A percentile compares a stretch with the other conserved stretches of the same genome.
Conservation (phyloP, 2,888 invertebrate species). For the Dolomedes plantarius region DNA sequence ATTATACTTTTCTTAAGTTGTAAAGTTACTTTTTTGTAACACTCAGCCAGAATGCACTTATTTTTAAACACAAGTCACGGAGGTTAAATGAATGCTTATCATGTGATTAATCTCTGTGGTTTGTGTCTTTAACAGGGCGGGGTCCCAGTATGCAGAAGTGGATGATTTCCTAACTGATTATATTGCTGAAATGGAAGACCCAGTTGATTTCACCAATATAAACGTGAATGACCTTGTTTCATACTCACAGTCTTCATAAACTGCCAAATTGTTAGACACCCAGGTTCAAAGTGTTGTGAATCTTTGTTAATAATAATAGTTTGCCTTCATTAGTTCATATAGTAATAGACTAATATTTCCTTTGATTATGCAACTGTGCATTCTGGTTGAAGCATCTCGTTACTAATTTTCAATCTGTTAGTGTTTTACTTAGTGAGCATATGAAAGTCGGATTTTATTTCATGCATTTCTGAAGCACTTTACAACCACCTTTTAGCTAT, state of each 20-base stretch:
- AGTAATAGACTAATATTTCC: background rate
- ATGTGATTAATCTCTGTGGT: slow-evolving; percentile 44
- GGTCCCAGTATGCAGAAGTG: slow-evolving; percentile 47
- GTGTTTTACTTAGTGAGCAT: too few species aligned
- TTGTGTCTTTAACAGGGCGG: slow-evolving; percentile 72
- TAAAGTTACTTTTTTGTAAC: background rate
- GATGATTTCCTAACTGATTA: slow-evolving; percentile 71
- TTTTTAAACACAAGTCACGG: slow-evolving; percentile 61
- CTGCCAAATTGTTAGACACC: slow-evolving; percentile 28
- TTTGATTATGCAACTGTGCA: background rate
- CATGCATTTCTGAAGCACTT: too few species aligned
- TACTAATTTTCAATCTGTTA: too few species aligned
- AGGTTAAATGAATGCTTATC: slow-evolving; percentile 15
- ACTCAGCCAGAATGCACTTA: slow-evolving; percentile 68
- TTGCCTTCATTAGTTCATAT: background rate
- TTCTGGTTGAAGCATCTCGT: background rate
- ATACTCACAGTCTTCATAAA: slow-evolving; percentile 52
- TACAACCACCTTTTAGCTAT: too few species aligned
- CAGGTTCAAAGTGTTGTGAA: slow-evolving; percentile 1
- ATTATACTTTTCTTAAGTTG: too few species aligned
- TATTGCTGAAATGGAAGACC: slow-evolving; percentile 67
- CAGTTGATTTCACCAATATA: slow-evolving; percentile 73
- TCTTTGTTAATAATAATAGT: background rate
- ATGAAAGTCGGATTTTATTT: too few species aligned
- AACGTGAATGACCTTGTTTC: slow-evolving; percentile 73